Evolutionary conservation across 2,797 vertebrate species (phyloP), one percentile per base, ranked within the genome.

Genomic region (Sebastiscus tertius): DNA sequence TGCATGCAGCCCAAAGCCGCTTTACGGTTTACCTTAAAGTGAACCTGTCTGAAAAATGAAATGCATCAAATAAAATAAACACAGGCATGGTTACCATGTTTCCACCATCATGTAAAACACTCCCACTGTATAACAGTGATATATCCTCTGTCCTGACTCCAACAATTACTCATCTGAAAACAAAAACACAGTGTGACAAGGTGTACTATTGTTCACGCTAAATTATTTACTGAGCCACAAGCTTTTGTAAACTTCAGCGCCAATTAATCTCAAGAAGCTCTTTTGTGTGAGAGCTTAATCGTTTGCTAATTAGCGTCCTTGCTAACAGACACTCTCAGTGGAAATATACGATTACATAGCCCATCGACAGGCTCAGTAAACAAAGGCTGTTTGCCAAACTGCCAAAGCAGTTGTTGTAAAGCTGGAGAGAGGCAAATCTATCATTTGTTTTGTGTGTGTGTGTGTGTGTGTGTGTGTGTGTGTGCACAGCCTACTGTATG

Each of bases 221-320:
- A 94, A 90, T 93, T 83, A 92, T 94, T 91, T 82, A 90, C 88
- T 69, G 74, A 90, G 87, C 76, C 75, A 78, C 85, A 69, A 80
- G 85, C 87, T 89, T 92, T 90, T 91, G 88, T 92, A 88, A 91
- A 93, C 91, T 89, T 92, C 88, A 71, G 84, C 36, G 75, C 63
- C 86, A 92, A 92, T 94, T 94, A 93, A 92, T 94, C 89, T 92
- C 82, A 86, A 90, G 90, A 92, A 92, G 63, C 89, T 90, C 90
- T 92, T 91, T 93, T 91, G 89, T 94, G 85, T 79, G 85, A 88
- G 83, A 74, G 87, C 87, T 87, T 93, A 93, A 94, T 93, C 80
- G 87, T 88, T 92, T 75, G 73, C 88, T 91, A 95, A 94, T 94
- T 92, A 89, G 86, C 78, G 42, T 90, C 86, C 86, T 91, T 80